Evolutionary conservation across 2,888 invertebrate genomes (phyloP).

Genomic region (Rhagophthalmus giganteus): DNA sequence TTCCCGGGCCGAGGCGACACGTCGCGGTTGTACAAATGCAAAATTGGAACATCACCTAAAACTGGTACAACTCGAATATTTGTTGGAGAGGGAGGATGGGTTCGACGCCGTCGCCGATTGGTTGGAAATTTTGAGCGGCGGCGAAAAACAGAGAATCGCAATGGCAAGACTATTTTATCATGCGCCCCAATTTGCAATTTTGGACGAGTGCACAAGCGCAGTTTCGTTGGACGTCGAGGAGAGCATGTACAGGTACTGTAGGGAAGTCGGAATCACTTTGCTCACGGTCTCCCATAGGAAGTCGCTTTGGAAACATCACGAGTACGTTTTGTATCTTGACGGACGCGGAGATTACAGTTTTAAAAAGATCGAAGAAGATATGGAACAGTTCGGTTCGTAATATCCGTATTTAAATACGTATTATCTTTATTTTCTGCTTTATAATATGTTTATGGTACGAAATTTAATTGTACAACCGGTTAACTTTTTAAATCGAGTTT

Average conservation of each 20-base stretch:
- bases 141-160: conserved; percentile 97
- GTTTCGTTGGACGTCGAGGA: conserved; percentile 99
- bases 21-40: conserved; percentile 76
- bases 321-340: conserved; percentile 94
- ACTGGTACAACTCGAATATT: conserved; percentile 81
- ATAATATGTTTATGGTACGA: too few relatives aligned
- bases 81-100: conserved; percentile 81
- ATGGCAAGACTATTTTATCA: conserved; percentile 98
- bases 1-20: conserved; percentile 79
- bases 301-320: conserved; percentile 95
- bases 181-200: conserved; percentile 95
- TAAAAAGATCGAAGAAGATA: conserved; percentile 80
- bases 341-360: conserved; percentile 91
- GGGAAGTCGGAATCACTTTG: conserved; percentile 84
- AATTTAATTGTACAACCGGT: too few relatives aligned
- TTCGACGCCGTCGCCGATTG: conserved; percentile 95
- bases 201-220: conserved; percentile 98
- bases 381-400: conserved; percentile 94
- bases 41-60: conserved; percentile 77
- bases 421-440: neutral
- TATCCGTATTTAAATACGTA: neutral
- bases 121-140: conserved; percentile 98
- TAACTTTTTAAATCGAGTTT: too few relatives aligned
- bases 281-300: conserved; percentile 98
- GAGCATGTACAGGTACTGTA: conserved; percentile 93